Conservation (phyloP, 1,140 invertebrate genomes). For the Bombyx mandarina region DNA sequence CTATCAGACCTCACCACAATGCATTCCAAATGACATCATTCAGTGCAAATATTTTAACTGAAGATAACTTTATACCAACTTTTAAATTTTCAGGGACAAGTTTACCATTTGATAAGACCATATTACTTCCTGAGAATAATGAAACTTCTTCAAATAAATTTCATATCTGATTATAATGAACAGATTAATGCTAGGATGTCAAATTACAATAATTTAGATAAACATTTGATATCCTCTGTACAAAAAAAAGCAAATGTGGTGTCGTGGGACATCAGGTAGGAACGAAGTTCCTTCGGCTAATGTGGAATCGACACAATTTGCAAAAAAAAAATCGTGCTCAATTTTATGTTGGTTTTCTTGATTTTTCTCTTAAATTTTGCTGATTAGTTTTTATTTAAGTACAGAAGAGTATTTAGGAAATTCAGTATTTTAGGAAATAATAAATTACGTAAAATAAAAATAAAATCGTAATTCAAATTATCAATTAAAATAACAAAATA, state of each 20-base stretch:
- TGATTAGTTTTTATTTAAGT: too few species aligned
- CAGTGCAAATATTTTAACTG: slow-evolving; percentile 21
- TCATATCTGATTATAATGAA: slow-evolving; percentile 17
- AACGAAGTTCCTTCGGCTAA: too few species aligned
- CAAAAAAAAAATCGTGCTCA: too few species aligned
- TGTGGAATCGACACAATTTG: too few species aligned
- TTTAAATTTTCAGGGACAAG: slow-evolving; percentile 60
- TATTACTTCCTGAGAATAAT: slow-evolving; percentile 28
- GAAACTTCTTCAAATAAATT: slow-evolving; percentile 8
- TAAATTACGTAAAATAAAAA: too few species aligned
- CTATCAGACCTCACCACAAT: slow-evolving; percentile 18
- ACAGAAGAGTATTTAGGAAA: too few species aligned
- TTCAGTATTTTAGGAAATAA: too few species aligned
- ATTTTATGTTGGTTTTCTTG: too few species aligned
- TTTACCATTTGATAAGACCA: slow-evolving; percentile 43
- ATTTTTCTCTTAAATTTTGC: too few species aligned
- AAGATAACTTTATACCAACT: slow-evolving; percentile 35
- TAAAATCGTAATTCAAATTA: too few species aligned
- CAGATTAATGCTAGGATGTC: slow-evolving; percentile 10
- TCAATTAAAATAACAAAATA: too few species aligned
- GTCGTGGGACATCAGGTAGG: too few species aligned
- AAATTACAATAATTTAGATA: slow-evolving; percentile 16
- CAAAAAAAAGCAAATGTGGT: slow-evolving; percentile 26
- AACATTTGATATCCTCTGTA: slow-evolving; percentile 24
- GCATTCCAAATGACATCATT: slow-evolving; percentile 57